These are phyloP conservation scores for Palythoa grandiflora DNA, from an alignment of 92 coral and sea anemone genomes.

Conservation along the genomic window DNA sequence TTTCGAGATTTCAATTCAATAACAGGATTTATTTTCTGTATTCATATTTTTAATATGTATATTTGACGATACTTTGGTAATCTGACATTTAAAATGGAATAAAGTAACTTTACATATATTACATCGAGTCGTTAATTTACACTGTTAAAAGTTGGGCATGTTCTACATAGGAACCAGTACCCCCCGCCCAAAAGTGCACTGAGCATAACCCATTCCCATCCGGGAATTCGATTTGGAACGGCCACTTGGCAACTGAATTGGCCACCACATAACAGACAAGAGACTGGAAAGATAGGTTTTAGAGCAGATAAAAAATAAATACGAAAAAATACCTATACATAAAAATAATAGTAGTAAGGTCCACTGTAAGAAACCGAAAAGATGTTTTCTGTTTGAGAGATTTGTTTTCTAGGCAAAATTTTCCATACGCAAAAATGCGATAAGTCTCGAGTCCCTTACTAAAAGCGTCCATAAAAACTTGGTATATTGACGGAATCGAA, in stretches of 20 bases:
- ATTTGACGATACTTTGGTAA: slow-evolving; percentile 15
- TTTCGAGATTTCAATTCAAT: slow-evolving; percentile 18
- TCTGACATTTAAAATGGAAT: slow-evolving; percentile 8
- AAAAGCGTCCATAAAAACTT: too few species aligned
- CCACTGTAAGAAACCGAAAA: too few species aligned
- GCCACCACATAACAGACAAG: too few species aligned
- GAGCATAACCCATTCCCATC: background rate
- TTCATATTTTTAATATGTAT: slow-evolving; percentile 36
- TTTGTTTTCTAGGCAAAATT: too few species aligned
- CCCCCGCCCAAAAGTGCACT: background rate
- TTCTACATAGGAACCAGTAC: background rate
- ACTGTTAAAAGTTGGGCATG: slow-evolving; percentile 13
- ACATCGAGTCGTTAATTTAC: slow-evolving; percentile 8
- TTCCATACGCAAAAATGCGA: too few species aligned
- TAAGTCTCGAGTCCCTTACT: too few species aligned
- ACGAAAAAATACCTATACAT: too few species aligned
- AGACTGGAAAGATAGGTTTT: too few species aligned
- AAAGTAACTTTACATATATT: slow-evolving; percentile 41
- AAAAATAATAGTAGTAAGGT: too few species aligned
- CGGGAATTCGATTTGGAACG: background rate
- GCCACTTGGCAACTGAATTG: background rate
- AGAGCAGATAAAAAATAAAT: too few species aligned
- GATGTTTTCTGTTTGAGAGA: too few species aligned
- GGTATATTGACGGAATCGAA: too few species aligned
- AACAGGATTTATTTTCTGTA: background rate